Evolutionary conservation across 1,140 invertebrate species (phyloP).

Genomic region (Dreissena rostriformis): DNA sequence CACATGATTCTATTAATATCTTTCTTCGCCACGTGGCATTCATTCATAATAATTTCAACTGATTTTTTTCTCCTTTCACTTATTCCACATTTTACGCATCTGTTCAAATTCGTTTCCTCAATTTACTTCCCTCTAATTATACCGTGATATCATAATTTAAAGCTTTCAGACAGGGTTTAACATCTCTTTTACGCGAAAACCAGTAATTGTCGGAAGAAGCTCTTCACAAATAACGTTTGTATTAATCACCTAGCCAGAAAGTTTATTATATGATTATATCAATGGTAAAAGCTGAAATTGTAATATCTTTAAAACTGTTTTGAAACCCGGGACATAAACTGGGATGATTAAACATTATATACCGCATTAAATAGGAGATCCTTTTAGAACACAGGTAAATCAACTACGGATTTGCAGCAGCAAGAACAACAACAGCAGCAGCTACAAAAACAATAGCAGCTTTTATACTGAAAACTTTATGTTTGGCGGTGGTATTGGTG

Average conservation of each 20-base stretch:
- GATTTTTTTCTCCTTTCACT: slow-evolving; percentile 1
- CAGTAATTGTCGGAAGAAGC: background rate
- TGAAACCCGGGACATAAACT: background rate
- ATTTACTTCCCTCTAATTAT: background rate
- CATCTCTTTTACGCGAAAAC: background rate
- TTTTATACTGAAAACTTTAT: too few species aligned
- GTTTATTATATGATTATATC: background rate
- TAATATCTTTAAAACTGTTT: background rate
- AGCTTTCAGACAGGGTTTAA: background rate
- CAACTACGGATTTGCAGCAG: too few species aligned
- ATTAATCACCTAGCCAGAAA: background rate
- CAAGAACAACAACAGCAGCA: too few species aligned
- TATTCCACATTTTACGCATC: background rate
- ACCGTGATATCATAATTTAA: background rate
- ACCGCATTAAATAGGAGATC: background rate
- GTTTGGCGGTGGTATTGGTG: too few species aligned
- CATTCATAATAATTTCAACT: background rate
- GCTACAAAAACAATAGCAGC: too few species aligned
- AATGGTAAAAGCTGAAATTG: background rate
- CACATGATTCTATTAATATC: background rate
- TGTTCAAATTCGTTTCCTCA: background rate
- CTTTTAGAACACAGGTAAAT: too few species aligned
- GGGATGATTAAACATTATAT: background rate
- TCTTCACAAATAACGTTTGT: background rate
- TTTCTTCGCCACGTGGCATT: background rate